Base-by-base conservation (phyloP, 2,113 vertebrate genomes). In the Rhinogobius similis region DNA sequence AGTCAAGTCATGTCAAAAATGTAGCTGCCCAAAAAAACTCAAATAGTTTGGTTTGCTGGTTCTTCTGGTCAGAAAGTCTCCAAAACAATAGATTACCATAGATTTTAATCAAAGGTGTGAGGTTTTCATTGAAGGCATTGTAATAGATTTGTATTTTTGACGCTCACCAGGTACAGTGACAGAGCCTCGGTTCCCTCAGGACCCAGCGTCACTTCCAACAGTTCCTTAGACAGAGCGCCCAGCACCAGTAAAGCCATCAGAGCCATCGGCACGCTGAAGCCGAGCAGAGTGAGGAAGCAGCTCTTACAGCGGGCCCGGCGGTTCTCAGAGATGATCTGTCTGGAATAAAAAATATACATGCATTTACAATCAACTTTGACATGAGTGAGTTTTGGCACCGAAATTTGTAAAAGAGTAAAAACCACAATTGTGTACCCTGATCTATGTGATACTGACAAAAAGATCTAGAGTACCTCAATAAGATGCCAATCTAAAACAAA, bases 251-350 rank as follows among this genome's bases (percentile, higher is more conserved):
- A 32, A 1, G 73, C 81, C 64, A 94, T 82, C 29, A 95, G 84
- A 50, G 92, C 83, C 72, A 94, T 48, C 0, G 94, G 94, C 11
- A 94, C 58, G 4, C 73, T 82, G 81, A 93, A 93, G 10, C 93
- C 94, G 36, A 92, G 70, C 63, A 94, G 75, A 6, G 92, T 91
- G 52, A 94, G 72, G 18, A 94, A 68, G 62, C 88, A 93, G 74
- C 93, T 92, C 62, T 93, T 92, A 36, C 91, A 93, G 16, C 91
- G 91, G 0, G 92, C 83, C 1, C 84, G 82, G 1, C 92, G 75
- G 83, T 95, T 95, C 13, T 63, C 65, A 10, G 46, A 9, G 39
- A 67, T 85, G 41, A 83, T 84, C 48, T 91, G 85, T 44, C 94
- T 95, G 79, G 27, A 23, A 61, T 23, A 72, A 14, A 26, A 69